These are phyloP conservation scores for Lithosia quadra DNA, from an alignment of 2,888 invertebrate genomes.

Conservation along the genomic window DNA sequence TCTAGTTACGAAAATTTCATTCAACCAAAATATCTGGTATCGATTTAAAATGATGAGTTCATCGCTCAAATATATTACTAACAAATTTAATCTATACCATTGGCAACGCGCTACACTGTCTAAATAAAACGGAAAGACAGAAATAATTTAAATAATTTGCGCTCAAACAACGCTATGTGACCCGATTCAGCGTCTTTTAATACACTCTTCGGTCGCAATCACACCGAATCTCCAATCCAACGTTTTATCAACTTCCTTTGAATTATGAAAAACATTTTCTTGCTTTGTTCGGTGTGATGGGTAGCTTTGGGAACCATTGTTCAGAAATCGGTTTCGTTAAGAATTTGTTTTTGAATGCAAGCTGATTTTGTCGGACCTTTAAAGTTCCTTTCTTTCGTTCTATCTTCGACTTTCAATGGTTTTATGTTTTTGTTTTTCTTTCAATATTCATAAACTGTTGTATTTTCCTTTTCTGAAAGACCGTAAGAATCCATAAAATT, in stretches of 20 bases:
- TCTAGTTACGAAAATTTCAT: no score
- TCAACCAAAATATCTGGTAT: not conserved
- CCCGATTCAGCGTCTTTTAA: conserved; percentile 31
- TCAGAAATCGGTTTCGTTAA: conserved; percentile 10
- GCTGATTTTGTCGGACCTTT: conserved; percentile 12
- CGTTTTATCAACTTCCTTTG: not conserved
- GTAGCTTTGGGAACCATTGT: conserved; percentile 10
- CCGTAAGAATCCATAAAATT: not conserved
- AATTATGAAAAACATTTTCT: not conserved
- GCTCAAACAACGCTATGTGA: conserved; percentile 27
- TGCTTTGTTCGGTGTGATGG: conserved; percentile 13
- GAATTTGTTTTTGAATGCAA: conserved; percentile 24
- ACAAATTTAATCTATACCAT: conserved; percentile 6
- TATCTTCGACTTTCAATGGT: conserved; percentile 3
- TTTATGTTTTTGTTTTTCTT: conserved; percentile 17
- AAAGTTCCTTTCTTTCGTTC: conserved; percentile 13
- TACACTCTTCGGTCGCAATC: conserved; percentile 15
- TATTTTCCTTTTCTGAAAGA: conserved; percentile 3
- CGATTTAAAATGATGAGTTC: conserved; percentile 19
- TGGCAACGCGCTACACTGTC: conserved; percentile 19
- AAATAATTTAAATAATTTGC: conserved; percentile 42
- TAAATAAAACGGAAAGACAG: conserved; percentile 33
- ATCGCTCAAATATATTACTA: conserved; percentile 9
- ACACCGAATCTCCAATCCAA: conserved; percentile 6
- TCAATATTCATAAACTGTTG: conserved; percentile 1